These are phyloP conservation scores for Muntiacus reevesi DNA, from an alignment of 2,113 vertebrate genomes.

Conservation along the genomic window DNA sequence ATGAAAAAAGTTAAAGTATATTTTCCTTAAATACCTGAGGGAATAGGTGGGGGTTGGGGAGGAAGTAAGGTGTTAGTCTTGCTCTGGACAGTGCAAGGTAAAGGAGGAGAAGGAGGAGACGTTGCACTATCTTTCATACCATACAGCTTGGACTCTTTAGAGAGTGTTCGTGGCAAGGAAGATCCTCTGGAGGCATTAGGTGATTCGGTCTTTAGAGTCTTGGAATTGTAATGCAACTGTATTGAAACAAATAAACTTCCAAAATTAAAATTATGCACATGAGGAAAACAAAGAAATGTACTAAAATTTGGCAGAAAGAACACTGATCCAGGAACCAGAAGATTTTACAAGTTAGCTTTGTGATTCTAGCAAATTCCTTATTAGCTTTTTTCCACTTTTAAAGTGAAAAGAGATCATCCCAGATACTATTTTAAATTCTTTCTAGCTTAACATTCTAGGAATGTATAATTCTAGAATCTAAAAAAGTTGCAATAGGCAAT, in stretches of 20 bases:
- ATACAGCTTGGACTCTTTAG: constrained; percentile 99
- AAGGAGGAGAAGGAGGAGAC: constrained; percentile 83
- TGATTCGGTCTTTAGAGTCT: constrained; percentile 96
- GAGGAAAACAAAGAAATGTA: neutral
- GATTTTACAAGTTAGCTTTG: neutral
- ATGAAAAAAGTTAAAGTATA: constrained; percentile 55
- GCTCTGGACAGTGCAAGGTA: constrained; percentile 87
- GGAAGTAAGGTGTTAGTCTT: constrained; percentile 96
- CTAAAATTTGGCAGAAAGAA: neutral
- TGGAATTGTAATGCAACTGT: constrained; percentile 98
- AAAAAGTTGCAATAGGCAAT: neutral
- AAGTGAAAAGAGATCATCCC: neutral
- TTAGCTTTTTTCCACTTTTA: neutral
- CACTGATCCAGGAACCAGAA: neutral
- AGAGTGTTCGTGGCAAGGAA: constrained; percentile 96
- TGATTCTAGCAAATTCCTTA: neutral
- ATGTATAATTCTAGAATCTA: neutral
- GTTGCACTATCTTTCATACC: constrained; percentile 94
- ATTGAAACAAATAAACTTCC: constrained; percentile 59
- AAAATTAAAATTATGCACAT: constrained; percentile 14
- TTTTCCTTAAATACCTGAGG: constrained; percentile 91
- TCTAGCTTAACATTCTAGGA: neutral
- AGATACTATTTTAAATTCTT: neutral
- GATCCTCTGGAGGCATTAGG: constrained; percentile 96
- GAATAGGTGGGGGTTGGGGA: constrained; percentile 95